phyloP scores from a whole-genome alignment of 2,113 vertebrate species.

The zebrafish (Danio rerio) region DNA sequence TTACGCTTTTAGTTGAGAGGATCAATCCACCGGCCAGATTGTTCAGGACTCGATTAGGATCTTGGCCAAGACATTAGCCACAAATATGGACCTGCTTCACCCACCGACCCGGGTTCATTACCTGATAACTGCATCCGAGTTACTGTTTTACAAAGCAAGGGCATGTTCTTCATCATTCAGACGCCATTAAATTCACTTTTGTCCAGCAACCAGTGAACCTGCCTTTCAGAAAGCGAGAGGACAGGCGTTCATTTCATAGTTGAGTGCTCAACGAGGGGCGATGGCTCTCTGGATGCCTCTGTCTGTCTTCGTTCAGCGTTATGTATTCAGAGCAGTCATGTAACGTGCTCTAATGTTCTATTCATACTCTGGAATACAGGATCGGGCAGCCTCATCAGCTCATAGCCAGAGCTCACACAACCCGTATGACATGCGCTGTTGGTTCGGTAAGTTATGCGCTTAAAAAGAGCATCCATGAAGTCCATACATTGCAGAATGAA shows the following conservation, averaged over 20 bases:
- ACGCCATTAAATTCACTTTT: constrained; percentile 41
- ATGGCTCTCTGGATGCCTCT: constrained; percentile 42
- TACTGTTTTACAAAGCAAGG: constrained; percentile 50
- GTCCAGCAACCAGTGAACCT: constrained; percentile 5
- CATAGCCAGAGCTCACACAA: constrained; percentile 14
- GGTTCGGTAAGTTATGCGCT: constrained; percentile 1
- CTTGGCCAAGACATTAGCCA: constrained; percentile 54
- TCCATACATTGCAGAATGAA: background rate
- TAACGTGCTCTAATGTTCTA: constrained; percentile 46
- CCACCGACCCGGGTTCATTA: constrained; percentile 47
- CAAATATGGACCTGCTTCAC: constrained; percentile 47
- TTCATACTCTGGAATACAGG: constrained; percentile 43
- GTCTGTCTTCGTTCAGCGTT: constrained; percentile 44
- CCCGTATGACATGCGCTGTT: background rate
- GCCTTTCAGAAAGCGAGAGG: constrained; percentile 10
- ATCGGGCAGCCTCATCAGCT: constrained; percentile 48
- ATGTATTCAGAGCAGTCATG: constrained; percentile 50
- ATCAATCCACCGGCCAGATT: constrained; percentile 52
- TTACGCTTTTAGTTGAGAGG: constrained; percentile 51
- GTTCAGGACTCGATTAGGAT: constrained; percentile 52
- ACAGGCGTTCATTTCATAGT: constrained; percentile 44
- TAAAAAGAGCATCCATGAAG: background rate
- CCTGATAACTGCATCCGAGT: constrained; percentile 47
- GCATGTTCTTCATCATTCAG: constrained; percentile 45
- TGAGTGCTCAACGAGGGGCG: constrained; percentile 32